These are phyloP conservation scores for Magallana ariakensis DNA, from an alignment of 1,140 invertebrate genomes.

Conservation along the genomic window DNA sequence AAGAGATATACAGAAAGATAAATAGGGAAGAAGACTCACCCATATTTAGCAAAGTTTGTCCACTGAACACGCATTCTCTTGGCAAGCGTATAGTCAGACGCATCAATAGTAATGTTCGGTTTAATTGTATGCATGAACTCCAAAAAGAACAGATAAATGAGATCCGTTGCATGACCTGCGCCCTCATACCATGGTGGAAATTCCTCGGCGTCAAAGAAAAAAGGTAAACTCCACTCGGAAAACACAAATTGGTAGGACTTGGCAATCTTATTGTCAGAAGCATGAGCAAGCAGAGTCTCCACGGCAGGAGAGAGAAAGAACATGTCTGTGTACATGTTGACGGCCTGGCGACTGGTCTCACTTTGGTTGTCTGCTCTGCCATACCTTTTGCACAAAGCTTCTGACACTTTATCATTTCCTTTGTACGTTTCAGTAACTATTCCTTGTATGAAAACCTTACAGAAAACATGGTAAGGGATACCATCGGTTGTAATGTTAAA, in stretches of 20 bases:
- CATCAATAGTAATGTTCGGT: background rate
- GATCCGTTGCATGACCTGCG: constrained; percentile 45
- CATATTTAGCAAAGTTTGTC: constrained; percentile 60
- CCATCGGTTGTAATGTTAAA: background rate
- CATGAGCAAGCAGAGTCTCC: constrained; percentile 35
- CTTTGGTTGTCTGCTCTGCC: background rate
- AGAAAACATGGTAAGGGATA: background rate
- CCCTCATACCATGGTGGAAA: constrained; percentile 47
- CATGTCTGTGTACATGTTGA: constrained; percentile 44
- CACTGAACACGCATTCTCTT: constrained; percentile 48
- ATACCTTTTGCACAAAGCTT: constrained; percentile 26
- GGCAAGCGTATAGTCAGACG: constrained; percentile 30
- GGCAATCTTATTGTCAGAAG: constrained; percentile 27
- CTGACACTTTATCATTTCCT: background rate
- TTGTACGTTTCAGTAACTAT: background rate
- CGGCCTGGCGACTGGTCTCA: background rate
- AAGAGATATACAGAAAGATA: no score
- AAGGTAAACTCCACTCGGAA: background rate
- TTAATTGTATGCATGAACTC: background rate
- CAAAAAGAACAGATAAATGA: constrained; percentile 46
- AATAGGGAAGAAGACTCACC: constrained; percentile 42
- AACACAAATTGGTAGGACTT: constrained; percentile 45
- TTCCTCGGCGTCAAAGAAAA: background rate
- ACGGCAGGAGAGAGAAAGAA: constrained; percentile 48
- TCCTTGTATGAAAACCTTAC: background rate